phyloP scores from a whole-genome alignment of 2,888 invertebrate genomes.

The Rhogogaster chlorosoma region DNA sequence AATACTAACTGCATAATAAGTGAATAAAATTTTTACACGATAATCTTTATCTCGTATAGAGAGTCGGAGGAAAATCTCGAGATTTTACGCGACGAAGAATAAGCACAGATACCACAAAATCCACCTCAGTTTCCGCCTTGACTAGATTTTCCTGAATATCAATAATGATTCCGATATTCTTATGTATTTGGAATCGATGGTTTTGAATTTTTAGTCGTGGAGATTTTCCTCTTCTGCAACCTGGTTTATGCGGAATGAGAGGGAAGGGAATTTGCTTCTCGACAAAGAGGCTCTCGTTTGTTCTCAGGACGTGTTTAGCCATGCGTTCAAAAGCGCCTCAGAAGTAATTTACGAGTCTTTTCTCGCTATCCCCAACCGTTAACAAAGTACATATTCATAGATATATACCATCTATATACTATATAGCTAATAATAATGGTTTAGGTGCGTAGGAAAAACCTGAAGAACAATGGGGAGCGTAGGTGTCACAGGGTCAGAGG shows the following conservation, averaged over 20 bases:
- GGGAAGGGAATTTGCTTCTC: not conserved
- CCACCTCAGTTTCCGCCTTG: not conserved
- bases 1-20: not conserved
- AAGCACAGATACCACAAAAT: not conserved
- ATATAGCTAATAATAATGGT: not conserved
- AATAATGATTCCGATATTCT: not conserved
- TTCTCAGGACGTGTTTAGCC: not conserved
- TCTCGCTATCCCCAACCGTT: not conserved
- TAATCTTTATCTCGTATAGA: not conserved
- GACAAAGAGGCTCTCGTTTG: not conserved
- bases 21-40: not conserved
- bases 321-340: not conserved
- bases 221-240: not conserved
- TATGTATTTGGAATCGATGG: not conserved
- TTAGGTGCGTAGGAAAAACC: slow-evolving; percentile 27
- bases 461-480: slow-evolving; percentile 29
- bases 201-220: no score
- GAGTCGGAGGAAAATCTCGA: not conserved
- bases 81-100: not conserved
- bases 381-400: not conserved
- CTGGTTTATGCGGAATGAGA: not conserved
- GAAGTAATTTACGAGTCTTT: not conserved
- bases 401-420: not conserved
- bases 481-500: slow-evolving; percentile 42
- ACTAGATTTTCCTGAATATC: not conserved